A percentile compares a stretch with the other conserved stretches of the same genome.
Evolutionary conservation across 2,113 vertebrate genomes (phyloP).

Genomic region (Passer domesticus): DNA sequence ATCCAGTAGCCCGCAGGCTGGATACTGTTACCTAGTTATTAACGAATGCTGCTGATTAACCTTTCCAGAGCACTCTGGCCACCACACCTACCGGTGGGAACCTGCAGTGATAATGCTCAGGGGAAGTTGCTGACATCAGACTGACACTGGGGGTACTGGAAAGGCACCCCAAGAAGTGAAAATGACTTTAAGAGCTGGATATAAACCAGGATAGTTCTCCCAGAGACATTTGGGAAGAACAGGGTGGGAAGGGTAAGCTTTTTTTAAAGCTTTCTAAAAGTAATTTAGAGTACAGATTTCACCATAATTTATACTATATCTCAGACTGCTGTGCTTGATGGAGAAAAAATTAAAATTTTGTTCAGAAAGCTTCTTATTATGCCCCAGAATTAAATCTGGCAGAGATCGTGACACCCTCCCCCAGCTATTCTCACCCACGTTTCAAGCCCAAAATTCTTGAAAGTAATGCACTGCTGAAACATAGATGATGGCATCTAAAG

Average conservation of each 20-base stretch:
- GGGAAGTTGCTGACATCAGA: background rate
- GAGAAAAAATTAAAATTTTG: background rate
- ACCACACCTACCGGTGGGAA: slow-evolving; percentile 66
- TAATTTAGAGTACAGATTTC: background rate
- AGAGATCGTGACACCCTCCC: background rate
- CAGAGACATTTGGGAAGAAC: background rate
- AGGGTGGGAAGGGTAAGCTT: background rate
- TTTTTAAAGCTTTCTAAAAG: background rate
- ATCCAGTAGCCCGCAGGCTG: slow-evolving; percentile 23
- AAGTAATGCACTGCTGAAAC: background rate
- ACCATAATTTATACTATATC: background rate
- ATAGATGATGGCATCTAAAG: background rate
- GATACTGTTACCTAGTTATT: slow-evolving; percentile 62
- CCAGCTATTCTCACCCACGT: background rate
- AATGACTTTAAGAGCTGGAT: background rate
- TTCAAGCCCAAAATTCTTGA: background rate
- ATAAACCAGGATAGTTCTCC: background rate
- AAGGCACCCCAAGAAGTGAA: background rate
- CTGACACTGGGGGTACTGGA: background rate
- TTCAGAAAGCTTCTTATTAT: background rate
- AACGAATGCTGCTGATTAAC: slow-evolving; percentile 58
- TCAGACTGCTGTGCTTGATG: background rate
- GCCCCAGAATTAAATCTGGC: background rate
- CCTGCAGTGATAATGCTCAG: background rate
- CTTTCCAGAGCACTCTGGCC: slow-evolving; percentile 24